Evolutionary conservation across 2,113 vertebrate genomes (phyloP), one percentile per base, ranked within the genome.

Genomic region (Perca fluviatilis): DNA sequence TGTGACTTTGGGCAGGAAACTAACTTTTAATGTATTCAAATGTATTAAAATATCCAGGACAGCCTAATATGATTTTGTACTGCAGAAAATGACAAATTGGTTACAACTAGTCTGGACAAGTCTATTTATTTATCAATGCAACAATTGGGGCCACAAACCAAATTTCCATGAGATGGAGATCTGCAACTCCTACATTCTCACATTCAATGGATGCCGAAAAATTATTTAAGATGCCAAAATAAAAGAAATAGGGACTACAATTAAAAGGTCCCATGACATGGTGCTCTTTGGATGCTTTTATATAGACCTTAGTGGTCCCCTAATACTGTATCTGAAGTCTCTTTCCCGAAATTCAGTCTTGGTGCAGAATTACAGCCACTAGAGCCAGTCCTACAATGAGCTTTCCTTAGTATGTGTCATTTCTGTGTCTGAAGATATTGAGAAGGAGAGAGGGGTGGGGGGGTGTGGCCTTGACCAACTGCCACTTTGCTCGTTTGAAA

Each of bases 11-110:
- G 13, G 49, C 15, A 25, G 25, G 65, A 40, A 61, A 56, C 3
- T 18, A 36, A 64, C 27, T 80, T 74, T 47, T 46, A 5, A 79
- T 57, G 51, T 60, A 54, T 79, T 53, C 3, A 18, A 5, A 79
- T 57, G 51, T 60, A 54, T 79, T 53, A 1, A 18, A 5, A 72
- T 3, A 69, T 72, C 9, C 11, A 69, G 2, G 18, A 58, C 3
- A 69, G 63, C 27, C 5, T 23, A n/a, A n/a, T 58, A n/a, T 60
- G n/a, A 13, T 54, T 51, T 3, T 18, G 13, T 18, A 30, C 2
- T 13, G 23, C 15, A 36, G 9, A 71, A 46, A 33, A 47, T 10
- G 1, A 47, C n/a, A 56, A 18, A 61, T 30, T 74, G 40, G n/a
- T n/a, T 7, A 30, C 2, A 70, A 58, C n/a, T 43, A 15, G 40